A percentile compares a stretch with the other conserved stretches of the same genome.
phyloP scores from a whole-genome alignment of 2,113 vertebrate species.

The Xenopus tropicalis region UCB_Xtro_10.0 CM004451.2:63951001-63951500 shows the following conservation, averaged over 20 bases:
- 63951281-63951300: slow-evolving; percentile 94
- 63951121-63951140: slow-evolving; percentile 3
- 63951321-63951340: slow-evolving; percentile 93
- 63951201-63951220: slow-evolving; percentile 94
- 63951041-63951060: slow-evolving; percentile 1
- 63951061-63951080: not conserved
- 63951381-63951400: slow-evolving; percentile 91
- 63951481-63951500: slow-evolving; percentile 66
- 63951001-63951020: slow-evolving; percentile 86
- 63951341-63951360: slow-evolving; percentile 83
- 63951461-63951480: slow-evolving; percentile 93
- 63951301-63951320: slow-evolving; percentile 86
- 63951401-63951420: slow-evolving; percentile 91
- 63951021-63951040: slow-evolving; percentile 67
- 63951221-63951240: slow-evolving; percentile 89
- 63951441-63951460: slow-evolving; percentile 91
- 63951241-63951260: slow-evolving; percentile 95
- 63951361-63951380: slow-evolving; percentile 90
- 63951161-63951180: slow-evolving; percentile 58
- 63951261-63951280: slow-evolving; percentile 87
- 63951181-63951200: slow-evolving; percentile 89
- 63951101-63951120: slow-evolving; percentile 21
- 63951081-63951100: slow-evolving; percentile 1
- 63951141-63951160: slow-evolving; percentile 6
- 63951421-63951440: slow-evolving; percentile 94